Conservation (phyloP, 1,140 invertebrate genomes). For the Gryon sp. region DNA sequence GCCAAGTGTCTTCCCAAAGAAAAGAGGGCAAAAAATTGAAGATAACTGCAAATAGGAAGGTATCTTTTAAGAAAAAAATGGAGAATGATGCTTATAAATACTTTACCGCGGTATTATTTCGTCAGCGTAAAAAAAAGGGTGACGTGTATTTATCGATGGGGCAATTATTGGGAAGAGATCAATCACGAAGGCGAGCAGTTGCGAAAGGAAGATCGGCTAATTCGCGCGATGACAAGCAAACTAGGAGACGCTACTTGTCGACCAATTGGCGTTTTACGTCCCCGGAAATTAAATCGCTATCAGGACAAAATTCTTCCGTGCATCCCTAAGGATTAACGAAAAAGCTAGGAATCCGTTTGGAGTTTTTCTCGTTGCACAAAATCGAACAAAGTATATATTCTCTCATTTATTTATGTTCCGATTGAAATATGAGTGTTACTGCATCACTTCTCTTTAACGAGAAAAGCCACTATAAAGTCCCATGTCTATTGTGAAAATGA, state of each 20-base stretch:
- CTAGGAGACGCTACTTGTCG: conserved; percentile 32
- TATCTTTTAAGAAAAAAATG: conserved; percentile 4
- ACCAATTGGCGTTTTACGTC: conserved; percentile 53
- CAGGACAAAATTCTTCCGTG: conserved; percentile 41
- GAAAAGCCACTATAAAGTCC: conserved; percentile 61
- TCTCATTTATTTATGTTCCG: conserved; percentile 59
- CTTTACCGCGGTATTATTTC: conserved; percentile 55
- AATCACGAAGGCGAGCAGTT: conserved; percentile 64
- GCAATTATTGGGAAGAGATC: conserved; percentile 77
- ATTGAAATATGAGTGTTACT: conserved; percentile 60
- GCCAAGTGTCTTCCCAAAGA: no score
- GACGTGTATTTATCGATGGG: conserved; percentile 24
- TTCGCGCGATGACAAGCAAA: conserved; percentile 61
- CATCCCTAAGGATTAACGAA: conserved; percentile 46
- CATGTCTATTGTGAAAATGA: conserved; percentile 59
- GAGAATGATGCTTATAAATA: conserved; percentile 52
- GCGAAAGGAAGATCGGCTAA: conserved; percentile 54
- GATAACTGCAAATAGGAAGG: not conserved
- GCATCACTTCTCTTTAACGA: conserved; percentile 57
- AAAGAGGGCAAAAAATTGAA: no score
- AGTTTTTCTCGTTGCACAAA: conserved; percentile 27
- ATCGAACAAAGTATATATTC: conserved; percentile 57
- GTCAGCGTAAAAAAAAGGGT: conserved; percentile 25
- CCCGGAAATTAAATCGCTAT: conserved; percentile 42
- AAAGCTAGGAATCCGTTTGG: conserved; percentile 40